A percentile compares a stretch with the other conserved stretches of the same genome.
phyloP scores from a whole-genome alignment of 64 coral and sea anemone genomes.

The Montipora foliosa region DNA sequence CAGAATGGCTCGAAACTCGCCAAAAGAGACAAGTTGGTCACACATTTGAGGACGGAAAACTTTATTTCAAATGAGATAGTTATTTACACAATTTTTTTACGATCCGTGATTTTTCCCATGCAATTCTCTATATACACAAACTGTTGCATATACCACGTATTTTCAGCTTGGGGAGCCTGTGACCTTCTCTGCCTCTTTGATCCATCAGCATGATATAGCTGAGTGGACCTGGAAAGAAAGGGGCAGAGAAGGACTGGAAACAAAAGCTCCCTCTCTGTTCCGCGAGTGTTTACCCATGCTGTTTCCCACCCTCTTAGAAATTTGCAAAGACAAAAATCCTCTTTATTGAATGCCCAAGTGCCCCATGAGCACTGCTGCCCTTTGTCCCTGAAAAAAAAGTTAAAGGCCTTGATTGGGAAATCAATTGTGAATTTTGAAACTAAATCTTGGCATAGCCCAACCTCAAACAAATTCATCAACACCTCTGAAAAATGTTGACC shows the following conservation, averaged over 20 bases:
- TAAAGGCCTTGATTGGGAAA: neutral
- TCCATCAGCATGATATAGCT: neutral
- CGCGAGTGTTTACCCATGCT: neutral
- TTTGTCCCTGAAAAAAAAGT: neutral
- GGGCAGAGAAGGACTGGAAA: neutral
- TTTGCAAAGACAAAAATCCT: neutral
- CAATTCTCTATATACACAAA: no score
- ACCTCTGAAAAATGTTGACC: neutral
- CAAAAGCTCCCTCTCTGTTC: neutral
- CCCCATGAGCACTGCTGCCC: neutral
- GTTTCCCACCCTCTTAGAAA: neutral
- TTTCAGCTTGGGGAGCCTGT: no score
- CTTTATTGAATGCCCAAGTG: neutral
- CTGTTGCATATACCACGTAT: no score
- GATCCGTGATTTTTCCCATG: no score
- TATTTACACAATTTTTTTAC: no score
- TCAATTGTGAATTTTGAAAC: neutral
- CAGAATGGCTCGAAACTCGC: no score
- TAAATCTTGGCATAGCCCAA: neutral
- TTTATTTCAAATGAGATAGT: no score
- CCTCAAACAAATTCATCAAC: neutral
- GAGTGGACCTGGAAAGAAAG: slow-evolving; percentile 3
- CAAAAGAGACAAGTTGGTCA: no score
- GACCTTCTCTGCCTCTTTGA: neutral
- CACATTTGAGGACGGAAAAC: no score